Evolutionary conservation across 35 echinoderm and acorn worm species (phyloP).

Genomic region (Heliocidaris erythrogramma): DNA sequence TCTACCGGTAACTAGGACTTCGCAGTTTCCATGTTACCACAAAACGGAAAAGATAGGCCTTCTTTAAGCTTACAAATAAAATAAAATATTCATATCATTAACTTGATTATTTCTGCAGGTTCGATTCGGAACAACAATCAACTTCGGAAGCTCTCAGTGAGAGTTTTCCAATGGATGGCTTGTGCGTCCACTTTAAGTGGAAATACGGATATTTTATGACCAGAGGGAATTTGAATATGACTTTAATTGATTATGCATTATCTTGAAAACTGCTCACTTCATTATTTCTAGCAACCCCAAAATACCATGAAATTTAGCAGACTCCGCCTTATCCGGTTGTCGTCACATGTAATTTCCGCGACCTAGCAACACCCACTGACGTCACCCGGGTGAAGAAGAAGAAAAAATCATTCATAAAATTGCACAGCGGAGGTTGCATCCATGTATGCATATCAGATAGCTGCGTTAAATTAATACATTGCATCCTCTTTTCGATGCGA

Average conservation of each 20-base stretch:
- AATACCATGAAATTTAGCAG: constrained; percentile 51
- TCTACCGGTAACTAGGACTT: too few species aligned
- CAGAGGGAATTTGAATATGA: neutral
- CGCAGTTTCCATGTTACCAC: too few species aligned
- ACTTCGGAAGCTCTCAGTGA: neutral
- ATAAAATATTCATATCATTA: too few species aligned
- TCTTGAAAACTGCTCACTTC: neutral
- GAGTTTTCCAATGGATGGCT: too few species aligned
- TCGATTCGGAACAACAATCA: neutral
- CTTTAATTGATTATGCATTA: neutral
- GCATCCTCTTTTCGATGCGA: constrained; percentile 8
- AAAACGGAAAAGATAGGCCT: too few species aligned
- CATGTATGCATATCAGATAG: constrained; percentile 2
- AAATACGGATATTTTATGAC: neutral
- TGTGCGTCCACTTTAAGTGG: neutral
- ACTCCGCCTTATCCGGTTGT: constrained; percentile 69
- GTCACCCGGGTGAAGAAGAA: constrained; percentile 27
- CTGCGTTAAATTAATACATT: constrained; percentile 29
- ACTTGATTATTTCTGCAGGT: too few species aligned
- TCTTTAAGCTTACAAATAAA: too few species aligned
- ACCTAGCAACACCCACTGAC: constrained; percentile 55
- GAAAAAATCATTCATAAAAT: constrained; percentile 71
- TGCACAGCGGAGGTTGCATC: neutral
- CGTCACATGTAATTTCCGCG: constrained; percentile 65
- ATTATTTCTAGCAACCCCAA: constrained; percentile 25